A percentile compares a stretch with the other conserved stretches of the same genome.
These are phyloP conservation scores for Urocynchramus pylzowi DNA, from an alignment of 2,113 vertebrate genomes.

Conservation along the genomic window DNA sequence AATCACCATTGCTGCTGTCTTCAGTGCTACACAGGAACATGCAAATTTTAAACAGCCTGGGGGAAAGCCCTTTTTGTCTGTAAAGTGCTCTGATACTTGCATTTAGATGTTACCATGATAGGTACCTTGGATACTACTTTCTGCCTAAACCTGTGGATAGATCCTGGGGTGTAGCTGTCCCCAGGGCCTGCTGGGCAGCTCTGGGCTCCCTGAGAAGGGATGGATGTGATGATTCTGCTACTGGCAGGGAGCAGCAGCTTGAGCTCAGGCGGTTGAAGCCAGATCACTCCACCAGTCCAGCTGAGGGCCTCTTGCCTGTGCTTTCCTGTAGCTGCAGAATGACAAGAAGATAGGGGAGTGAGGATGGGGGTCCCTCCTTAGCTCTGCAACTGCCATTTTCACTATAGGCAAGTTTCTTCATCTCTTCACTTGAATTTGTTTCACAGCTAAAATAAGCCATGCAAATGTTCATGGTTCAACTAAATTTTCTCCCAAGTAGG, in stretches of 20 bases:
- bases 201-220: not conserved
- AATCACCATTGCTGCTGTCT: constrained; percentile 62
- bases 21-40: constrained; percentile 38
- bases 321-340: not conserved
- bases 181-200: not conserved
- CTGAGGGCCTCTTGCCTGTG: not conserved
- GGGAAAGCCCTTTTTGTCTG: constrained; percentile 51
- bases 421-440: not conserved
- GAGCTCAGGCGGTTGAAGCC: not conserved
- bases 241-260: not conserved
- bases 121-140: constrained; percentile 17
- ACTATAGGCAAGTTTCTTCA: not conserved
- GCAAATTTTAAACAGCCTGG: constrained; percentile 47
- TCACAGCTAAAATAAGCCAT: not conserved
- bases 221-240: not conserved
- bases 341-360: not conserved
- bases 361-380: not conserved
- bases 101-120: constrained; percentile 45
- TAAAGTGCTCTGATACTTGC: constrained; percentile 34
- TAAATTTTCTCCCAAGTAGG: not conserved
- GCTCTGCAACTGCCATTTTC: not conserved
- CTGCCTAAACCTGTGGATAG: not conserved
- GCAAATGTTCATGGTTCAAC: not conserved
- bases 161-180: not conserved
- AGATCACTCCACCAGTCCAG: not conserved